Evolutionary conservation across 1,140 invertebrate genomes (phyloP).

Genomic region (Neodiprion lecontei): DNA sequence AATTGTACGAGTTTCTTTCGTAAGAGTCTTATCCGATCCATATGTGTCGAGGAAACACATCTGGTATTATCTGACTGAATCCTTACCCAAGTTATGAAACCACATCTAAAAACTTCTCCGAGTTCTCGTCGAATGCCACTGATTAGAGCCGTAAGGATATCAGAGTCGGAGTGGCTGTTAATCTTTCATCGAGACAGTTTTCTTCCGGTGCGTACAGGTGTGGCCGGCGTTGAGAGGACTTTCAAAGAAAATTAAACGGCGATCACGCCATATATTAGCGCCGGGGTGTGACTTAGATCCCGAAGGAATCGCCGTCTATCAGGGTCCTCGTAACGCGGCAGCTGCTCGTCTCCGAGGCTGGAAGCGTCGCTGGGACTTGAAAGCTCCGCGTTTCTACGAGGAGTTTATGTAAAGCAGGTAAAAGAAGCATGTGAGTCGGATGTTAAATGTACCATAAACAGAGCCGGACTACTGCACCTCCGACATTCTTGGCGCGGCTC

Average conservation of each 20-base stretch:
- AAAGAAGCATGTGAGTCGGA: constrained; percentile 2
- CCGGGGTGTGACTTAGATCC: neutral
- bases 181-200: too few relatives aligned
- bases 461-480: neutral
- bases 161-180: too few relatives aligned
- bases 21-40: too few relatives aligned
- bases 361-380: neutral
- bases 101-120: too few relatives aligned
- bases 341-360: neutral
- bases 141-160: too few relatives aligned
- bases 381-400: neutral
- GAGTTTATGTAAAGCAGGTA: constrained; percentile 5
- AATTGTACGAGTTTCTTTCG: too few relatives aligned
- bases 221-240: too few relatives aligned
- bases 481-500: neutral
- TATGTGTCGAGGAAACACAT: too few relatives aligned
- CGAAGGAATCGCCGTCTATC: neutral
- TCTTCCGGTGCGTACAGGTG: too few relatives aligned
- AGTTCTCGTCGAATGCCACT: too few relatives aligned
- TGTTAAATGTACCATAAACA: neutral
- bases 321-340: neutral
- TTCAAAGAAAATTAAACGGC: neutral
- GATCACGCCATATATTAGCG: neutral
- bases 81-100: too few relatives aligned
- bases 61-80: too few relatives aligned